phyloP scores from a whole-genome alignment of 2,113 vertebrate genomes.

The Pterocles burchelli region DNA sequence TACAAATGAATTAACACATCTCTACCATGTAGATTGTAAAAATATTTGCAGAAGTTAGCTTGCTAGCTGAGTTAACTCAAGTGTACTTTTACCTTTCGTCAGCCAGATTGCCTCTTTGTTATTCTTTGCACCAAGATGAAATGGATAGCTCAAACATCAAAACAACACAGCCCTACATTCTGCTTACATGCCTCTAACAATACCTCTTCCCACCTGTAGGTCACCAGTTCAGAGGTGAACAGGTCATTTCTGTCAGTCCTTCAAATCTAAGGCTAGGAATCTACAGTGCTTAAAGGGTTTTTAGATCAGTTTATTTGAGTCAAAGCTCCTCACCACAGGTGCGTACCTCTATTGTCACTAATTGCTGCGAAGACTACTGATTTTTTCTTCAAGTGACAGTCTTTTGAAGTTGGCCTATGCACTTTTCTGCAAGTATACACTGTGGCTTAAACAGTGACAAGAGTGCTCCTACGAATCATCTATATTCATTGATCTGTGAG shows the following conservation, averaged over 20 bases:
- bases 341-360: constrained; percentile 79
- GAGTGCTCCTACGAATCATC: not conserved
- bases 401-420: constrained; percentile 58
- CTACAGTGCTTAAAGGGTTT: constrained; percentile 58
- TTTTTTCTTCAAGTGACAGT: not conserved
- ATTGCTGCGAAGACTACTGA: constrained; percentile 31
- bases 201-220: constrained; percentile 89
- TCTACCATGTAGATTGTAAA: not conserved
- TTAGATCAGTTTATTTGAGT: constrained; percentile 72
- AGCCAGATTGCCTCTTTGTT: constrained; percentile 68
- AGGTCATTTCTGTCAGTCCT: constrained; percentile 76
- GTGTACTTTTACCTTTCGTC: constrained; percentile 57
- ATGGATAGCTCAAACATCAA: constrained; percentile 80
- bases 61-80: constrained; percentile 24
- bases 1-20: not conserved
- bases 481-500: not conserved
- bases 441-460: constrained; percentile 67
- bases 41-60: constrained; percentile 32
- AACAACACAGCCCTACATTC: constrained; percentile 77
- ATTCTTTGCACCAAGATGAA: constrained; percentile 75
- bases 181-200: constrained; percentile 84
- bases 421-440: constrained; percentile 7
- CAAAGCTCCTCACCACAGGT: constrained; percentile 83
- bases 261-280: constrained; percentile 64
- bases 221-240: constrained; percentile 81